A percentile compares a stretch with the other conserved stretches of the same genome.
Evolutionary conservation across 2,888 invertebrate genomes (phyloP).

Genomic region (Acronicta aceris): DNA sequence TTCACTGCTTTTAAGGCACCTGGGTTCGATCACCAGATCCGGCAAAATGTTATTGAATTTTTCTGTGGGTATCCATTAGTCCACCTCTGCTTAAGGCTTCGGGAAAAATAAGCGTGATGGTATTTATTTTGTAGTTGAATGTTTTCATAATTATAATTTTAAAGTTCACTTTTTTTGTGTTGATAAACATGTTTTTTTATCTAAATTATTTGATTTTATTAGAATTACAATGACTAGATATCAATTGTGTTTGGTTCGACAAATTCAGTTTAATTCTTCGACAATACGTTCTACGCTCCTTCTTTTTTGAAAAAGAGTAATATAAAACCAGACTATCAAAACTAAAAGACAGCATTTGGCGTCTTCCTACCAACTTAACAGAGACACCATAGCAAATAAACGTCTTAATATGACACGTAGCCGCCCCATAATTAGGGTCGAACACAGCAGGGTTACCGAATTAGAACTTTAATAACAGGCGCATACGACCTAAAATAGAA

Average conservation of each 20-base stretch:
- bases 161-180: neutral
- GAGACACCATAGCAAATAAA: slow-evolving; percentile 45
- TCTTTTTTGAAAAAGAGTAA: no score
- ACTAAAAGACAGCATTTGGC: slow-evolving; percentile 34
- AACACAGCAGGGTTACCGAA: slow-evolving; percentile 59
- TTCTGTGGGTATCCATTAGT: no score
- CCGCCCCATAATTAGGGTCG: slow-evolving; percentile 51
- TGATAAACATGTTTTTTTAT: neutral
- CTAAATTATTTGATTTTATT: no score
- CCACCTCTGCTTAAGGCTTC: no score
- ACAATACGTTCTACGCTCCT: neutral
- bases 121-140: no score
- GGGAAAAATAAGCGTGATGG: no score
- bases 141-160: neutral
- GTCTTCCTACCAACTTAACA: slow-evolving; percentile 31
- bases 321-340: no score
- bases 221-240: no score
- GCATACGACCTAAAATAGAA: slow-evolving; percentile 63
- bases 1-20: neutral
- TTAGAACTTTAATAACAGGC: slow-evolving; percentile 68
- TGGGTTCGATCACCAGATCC: no score
- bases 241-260: no score
- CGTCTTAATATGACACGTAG: slow-evolving; percentile 51
- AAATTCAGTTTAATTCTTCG: no score
- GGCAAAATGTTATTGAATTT: no score